phyloP scores from a whole-genome alignment of 2,113 vertebrate genomes.

The Hassar affinis region DNA sequence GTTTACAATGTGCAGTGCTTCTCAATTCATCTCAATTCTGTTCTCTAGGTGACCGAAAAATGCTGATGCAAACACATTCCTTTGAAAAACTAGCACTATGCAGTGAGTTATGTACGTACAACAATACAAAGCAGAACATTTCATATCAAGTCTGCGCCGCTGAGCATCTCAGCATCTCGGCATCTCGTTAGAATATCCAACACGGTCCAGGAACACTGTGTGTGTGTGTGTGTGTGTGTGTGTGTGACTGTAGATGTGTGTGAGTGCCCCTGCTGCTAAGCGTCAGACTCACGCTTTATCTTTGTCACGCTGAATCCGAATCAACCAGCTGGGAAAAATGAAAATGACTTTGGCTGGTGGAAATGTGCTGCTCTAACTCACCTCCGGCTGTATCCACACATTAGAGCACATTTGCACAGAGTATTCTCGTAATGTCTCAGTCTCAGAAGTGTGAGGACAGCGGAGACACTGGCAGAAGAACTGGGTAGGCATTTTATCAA shows the following conservation, averaged over 20 bases:
- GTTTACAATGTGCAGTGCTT: background rate
- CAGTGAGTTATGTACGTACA: too few species aligned
- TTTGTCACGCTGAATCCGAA: conserved; percentile 40
- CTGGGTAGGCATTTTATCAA: background rate
- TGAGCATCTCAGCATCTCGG: background rate
- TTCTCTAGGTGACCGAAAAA: background rate
- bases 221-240: background rate
- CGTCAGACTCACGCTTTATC: conserved; percentile 5
- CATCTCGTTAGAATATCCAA: background rate
- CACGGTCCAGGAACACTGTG: background rate
- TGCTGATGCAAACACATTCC: background rate
- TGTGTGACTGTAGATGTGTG: background rate
- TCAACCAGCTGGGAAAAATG: conserved; percentile 23
- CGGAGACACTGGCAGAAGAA: background rate
- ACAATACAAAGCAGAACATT: background rate
- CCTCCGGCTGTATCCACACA: conserved; percentile 1
- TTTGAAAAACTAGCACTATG: background rate
- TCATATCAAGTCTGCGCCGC: conserved; percentile 11
- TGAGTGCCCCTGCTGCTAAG: conserved; percentile 18
- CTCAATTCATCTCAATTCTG: background rate
- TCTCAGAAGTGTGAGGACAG: background rate
- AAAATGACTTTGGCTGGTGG: background rate
- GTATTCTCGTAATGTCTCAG: background rate
- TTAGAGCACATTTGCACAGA: conserved; percentile 1
- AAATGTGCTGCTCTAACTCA: conserved; percentile 12